Evolutionary conservation across 2,113 vertebrate species (phyloP).

Genomic region (Excalfactoria chinensis): DNA sequence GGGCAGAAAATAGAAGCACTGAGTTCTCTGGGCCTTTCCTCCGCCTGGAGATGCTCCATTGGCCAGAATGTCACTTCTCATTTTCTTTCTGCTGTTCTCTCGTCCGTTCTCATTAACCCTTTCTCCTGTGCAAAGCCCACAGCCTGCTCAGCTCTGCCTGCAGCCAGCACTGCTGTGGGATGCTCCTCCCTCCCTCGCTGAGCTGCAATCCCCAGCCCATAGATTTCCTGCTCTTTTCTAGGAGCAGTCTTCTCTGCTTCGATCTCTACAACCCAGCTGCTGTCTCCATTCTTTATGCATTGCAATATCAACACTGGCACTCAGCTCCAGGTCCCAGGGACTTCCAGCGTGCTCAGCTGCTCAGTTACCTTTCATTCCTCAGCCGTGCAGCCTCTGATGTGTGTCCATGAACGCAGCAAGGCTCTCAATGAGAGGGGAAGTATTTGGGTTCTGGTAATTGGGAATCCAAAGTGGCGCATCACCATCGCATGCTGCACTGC

Average conservation of each 20-base stretch:
- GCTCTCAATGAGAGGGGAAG: neutral
- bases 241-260: neutral
- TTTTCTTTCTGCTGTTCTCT: conserved; percentile 30
- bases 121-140: neutral
- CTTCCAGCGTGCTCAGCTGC: neutral
- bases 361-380: neutral
- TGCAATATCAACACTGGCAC: neutral
- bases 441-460: neutral
- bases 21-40: conserved; percentile 56
- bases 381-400: neutral
- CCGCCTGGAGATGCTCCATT: conserved; percentile 43
- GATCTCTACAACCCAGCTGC: neutral
- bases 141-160: conserved; percentile 33
- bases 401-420: neutral
- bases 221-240: neutral
- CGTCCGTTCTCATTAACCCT: conserved; percentile 60
- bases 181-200: conserved; percentile 47
- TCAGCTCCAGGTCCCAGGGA: neutral
- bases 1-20: conserved; percentile 67
- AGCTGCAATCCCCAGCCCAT: neutral
- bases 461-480: neutral
- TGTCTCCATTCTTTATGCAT: neutral
- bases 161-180: neutral
- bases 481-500: neutral
- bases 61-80: conserved; percentile 55